phyloP scores from a whole-genome alignment of 2,797 vertebrate species.

The Trachurus trachurus region DNA sequence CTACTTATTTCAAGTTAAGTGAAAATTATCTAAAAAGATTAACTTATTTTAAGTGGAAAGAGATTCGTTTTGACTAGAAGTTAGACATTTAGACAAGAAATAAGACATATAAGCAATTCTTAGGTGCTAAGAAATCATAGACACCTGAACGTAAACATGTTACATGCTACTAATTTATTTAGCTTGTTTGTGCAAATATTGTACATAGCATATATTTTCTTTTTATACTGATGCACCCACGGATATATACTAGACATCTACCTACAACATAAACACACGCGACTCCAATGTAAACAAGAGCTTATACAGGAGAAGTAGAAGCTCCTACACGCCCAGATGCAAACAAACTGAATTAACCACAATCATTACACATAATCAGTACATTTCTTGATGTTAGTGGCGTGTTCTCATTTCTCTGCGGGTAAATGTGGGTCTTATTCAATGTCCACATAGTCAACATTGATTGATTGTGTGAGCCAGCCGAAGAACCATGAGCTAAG shows the following conservation, averaged over 20 bases:
- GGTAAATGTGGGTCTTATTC: slow-evolving; percentile 29
- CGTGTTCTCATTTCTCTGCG: not conserved
- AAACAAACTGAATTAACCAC: not conserved
- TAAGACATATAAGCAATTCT: too few relatives aligned
- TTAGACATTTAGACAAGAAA: too few relatives aligned
- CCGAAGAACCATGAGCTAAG: slow-evolving; percentile 61
- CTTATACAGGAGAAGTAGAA: not conserved
- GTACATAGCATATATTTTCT: too few relatives aligned
- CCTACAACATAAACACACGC: not conserved
- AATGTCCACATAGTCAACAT: slow-evolving; percentile 39
- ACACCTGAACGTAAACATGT: not conserved
- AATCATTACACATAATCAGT: slow-evolving; percentile 16
- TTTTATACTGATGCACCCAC: too few relatives aligned
- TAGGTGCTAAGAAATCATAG: not conserved
- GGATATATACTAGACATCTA: too few relatives aligned
- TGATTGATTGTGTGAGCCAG: slow-evolving; percentile 65
- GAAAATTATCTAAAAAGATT: too few relatives aligned
- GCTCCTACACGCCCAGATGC: too few relatives aligned
- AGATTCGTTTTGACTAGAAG: too few relatives aligned
- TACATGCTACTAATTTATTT: not conserved
- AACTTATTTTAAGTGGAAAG: too few relatives aligned
- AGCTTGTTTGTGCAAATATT: not conserved
- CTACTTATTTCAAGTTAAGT: too few relatives aligned
- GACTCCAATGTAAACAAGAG: not conserved
- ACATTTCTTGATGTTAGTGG: not conserved